phyloP scores from a whole-genome alignment of 2,113 vertebrate genomes.

The Copsychus sechellarum region DNA sequence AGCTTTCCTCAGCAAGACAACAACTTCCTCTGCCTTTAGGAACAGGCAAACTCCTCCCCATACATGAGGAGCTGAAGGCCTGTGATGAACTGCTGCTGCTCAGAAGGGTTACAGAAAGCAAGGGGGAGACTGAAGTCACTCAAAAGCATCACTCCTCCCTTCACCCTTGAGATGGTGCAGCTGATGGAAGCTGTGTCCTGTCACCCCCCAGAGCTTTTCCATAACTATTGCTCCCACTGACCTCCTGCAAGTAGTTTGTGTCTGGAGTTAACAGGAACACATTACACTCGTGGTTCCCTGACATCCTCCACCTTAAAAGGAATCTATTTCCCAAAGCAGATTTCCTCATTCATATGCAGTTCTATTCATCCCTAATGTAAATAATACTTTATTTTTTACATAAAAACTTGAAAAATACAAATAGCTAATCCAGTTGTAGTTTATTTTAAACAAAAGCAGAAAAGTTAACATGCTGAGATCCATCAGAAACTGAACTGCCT shows the following conservation, averaged over 20 bases:
- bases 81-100: neutral
- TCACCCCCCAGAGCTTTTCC: neutral
- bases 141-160: neutral
- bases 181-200: neutral
- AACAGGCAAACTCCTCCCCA: neutral
- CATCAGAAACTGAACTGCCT: neutral
- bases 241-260: neutral
- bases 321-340: neutral
- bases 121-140: neutral
- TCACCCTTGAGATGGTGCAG: neutral
- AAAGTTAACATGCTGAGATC: neutral
- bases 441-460: neutral
- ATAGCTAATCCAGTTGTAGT: neutral
- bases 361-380: neutral
- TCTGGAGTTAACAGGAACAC: neutral
- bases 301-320: neutral
- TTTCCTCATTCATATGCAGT: neutral
- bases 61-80: neutral
- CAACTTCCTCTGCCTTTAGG: neutral
- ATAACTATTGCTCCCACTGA: neutral
- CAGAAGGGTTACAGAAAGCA: neutral
- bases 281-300: neutral
- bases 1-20: conserved; percentile 10
- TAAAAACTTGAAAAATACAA: neutral
- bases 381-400: neutral